A percentile compares a stretch with the other conserved stretches of the same genome.
These are phyloP conservation scores for Variabilichromis moorii DNA, from an alignment of 2,113 vertebrate genomes.

Conservation along the genomic window DNA sequence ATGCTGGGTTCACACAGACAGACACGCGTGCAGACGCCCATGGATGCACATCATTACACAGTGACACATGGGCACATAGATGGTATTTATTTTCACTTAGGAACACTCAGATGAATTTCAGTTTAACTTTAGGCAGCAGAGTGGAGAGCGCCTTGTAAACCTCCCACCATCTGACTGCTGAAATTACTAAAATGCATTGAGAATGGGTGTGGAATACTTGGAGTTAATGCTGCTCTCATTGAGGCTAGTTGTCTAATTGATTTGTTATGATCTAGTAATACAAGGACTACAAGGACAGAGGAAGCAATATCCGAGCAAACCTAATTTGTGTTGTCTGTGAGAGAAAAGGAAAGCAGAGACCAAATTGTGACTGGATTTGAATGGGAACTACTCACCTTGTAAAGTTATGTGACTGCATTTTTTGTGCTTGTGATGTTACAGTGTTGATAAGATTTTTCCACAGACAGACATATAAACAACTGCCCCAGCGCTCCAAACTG, in stretches of 20 bases:
- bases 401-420: background rate
- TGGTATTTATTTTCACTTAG: conserved; percentile 11
- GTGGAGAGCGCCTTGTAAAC: background rate
- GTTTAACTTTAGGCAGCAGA: background rate
- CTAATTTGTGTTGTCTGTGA: background rate
- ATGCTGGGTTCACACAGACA: background rate
- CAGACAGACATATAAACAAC: background rate
- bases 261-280: background rate
- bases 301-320: background rate
- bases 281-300: background rate
- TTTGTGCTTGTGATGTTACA: background rate
- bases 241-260: background rate
- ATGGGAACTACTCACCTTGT: background rate
- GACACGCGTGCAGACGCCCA: background rate
- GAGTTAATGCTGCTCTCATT: background rate
- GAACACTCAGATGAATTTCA: background rate
- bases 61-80: background rate
- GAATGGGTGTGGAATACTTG: background rate
- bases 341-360: background rate
- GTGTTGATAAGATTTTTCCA: background rate
- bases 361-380: background rate
- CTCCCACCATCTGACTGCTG: background rate
- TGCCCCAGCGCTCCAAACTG: background rate
- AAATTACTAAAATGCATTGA: background rate
- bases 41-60: background rate